phyloP scores from a whole-genome alignment of 2,797 vertebrate genomes.

The Acomys russatus region DNA sequence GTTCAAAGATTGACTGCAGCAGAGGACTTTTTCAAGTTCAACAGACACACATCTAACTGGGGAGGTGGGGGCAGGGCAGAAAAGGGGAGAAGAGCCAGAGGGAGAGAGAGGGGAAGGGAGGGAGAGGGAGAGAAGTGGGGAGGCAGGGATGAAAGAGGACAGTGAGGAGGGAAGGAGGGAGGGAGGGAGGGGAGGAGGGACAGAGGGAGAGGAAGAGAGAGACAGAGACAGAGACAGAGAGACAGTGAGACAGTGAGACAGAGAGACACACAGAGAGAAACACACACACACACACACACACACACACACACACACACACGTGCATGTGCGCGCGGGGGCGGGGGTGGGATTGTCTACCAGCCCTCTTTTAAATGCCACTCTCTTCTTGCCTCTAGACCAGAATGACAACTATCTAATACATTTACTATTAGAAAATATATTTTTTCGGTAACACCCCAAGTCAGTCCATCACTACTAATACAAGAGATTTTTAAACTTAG shows the following conservation, averaged over 20 bases:
- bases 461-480: background rate
- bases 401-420: constrained; percentile 9
- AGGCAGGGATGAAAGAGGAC: background rate
- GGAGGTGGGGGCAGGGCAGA: background rate
- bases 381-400: background rate
- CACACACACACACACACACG: no score
- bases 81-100: background rate
- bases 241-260: background rate
- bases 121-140: no score
- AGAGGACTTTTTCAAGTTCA: constrained; percentile 64
- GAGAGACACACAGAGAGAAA: no score
- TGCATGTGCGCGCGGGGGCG: no score
- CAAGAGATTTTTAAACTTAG: background rate
- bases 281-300: no score
- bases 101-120: no score
- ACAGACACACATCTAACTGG: background rate
- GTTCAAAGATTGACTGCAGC: constrained; percentile 73
- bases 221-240: background rate
- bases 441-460: background rate
- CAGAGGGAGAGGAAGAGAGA: background rate
- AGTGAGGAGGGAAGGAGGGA: background rate
- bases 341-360: background rate
- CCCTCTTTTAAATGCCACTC: background rate
- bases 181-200: no score
- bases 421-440: constrained; percentile 41